phyloP scores from a whole-genome alignment of 2,797 vertebrate genomes.

The Bovichtus variegatus region DNA sequence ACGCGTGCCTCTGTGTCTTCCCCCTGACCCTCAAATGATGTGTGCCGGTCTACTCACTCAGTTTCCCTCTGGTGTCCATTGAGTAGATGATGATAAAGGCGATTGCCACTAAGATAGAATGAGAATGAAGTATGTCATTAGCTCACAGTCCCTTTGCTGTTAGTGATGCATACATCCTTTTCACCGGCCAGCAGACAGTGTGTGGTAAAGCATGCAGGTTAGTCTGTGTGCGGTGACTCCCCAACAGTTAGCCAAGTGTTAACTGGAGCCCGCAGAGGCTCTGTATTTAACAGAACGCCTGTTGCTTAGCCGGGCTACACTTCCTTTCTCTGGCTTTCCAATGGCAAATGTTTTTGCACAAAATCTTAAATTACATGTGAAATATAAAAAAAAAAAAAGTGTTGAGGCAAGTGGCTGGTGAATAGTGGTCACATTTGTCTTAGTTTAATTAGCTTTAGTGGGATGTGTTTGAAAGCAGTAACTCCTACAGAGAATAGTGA shows the following conservation, averaged over 20 bases:
- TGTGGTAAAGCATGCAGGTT: slow-evolving; percentile 28
- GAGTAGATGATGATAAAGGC: slow-evolving; percentile 48
- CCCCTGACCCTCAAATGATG: slow-evolving; percentile 50
- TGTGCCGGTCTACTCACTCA: slow-evolving; percentile 19
- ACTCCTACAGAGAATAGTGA: too few relatives aligned
- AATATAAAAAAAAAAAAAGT: neutral
- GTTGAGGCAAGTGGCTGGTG: neutral
- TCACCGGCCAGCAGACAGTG: neutral
- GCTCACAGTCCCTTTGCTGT: neutral
- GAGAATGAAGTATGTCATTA: slow-evolving; percentile 39
- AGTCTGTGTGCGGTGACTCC: slow-evolving; percentile 27
- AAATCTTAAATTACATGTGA: neutral
- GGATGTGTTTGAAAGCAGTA: neutral
- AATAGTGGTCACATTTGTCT: neutral
- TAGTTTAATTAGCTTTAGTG: neutral
- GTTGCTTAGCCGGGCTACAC: slow-evolving; percentile 10
- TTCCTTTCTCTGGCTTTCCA: neutral
- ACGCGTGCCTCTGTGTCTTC: slow-evolving; percentile 8
- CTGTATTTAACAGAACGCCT: slow-evolving; percentile 33
- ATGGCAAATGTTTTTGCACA: neutral
- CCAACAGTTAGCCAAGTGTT: slow-evolving; percentile 31
- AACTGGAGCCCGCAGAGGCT: slow-evolving; percentile 28
- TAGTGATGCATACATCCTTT: neutral
- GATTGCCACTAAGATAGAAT: slow-evolving; percentile 22
- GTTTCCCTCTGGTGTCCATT: slow-evolving; percentile 40